Percentiles rank a stretch among this genome's conserved stretches.
Evolutionary conservation across 1,140 invertebrate species (phyloP).

Genomic region (Chelonus insularis): DNA sequence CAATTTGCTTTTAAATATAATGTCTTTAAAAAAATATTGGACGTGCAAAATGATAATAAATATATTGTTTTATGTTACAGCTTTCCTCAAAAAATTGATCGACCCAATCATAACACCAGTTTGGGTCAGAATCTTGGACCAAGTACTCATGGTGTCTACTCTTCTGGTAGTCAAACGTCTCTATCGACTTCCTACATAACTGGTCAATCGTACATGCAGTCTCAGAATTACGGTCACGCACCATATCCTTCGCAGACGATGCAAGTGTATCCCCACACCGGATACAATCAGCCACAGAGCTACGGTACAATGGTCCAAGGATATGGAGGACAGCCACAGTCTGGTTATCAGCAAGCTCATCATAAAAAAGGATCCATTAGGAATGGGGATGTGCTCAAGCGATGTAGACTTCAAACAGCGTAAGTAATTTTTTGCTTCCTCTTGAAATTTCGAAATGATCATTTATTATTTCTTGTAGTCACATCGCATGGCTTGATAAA

Average conservation of each 20-base stretch:
- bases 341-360: conserved; percentile 62
- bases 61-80: conserved; percentile 45
- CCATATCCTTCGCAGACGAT: conserved; percentile 46
- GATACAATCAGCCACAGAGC: conserved; percentile 56
- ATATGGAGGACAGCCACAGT: conserved; percentile 52
- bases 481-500: too few relatives aligned
- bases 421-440: conserved; percentile 54
- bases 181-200: conserved; percentile 57
- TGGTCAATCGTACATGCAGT: conserved; percentile 60
- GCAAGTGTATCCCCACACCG: conserved; percentile 54
- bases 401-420: conserved; percentile 69
- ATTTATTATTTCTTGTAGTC: too few relatives aligned
- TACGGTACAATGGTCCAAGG: conserved; percentile 51
- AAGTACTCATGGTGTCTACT: conserved; percentile 51
- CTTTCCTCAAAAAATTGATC: conserved; percentile 65
- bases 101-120: conserved; percentile 47
- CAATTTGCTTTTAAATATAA: too few relatives aligned
- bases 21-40: too few relatives aligned
- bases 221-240: conserved; percentile 59
- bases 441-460: background rate
- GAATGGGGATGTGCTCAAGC: conserved; percentile 71
- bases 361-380: conserved; percentile 70
- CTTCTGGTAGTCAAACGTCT: conserved; percentile 50
- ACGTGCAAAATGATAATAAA: background rate
- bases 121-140: conserved; percentile 46